Percentiles rank a stretch among this genome's conserved stretches.
These are phyloP conservation scores for Xiphophorus maculatus DNA, from an alignment of 2,113 vertebrate genomes.

Conservation along the genomic window DNA sequence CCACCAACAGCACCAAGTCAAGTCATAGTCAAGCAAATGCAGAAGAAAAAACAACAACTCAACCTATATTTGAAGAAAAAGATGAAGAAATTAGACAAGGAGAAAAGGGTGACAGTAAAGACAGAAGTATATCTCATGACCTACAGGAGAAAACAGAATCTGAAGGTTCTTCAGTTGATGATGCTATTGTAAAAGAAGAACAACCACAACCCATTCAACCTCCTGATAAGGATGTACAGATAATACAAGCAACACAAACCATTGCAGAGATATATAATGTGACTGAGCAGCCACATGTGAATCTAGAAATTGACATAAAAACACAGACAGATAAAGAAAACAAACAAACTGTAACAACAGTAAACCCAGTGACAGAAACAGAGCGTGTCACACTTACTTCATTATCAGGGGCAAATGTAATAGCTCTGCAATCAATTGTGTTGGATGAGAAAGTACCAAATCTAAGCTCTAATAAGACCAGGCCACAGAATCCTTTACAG, in stretches of 20 bases:
- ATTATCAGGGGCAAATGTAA: constrained; percentile 54
- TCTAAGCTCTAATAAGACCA: constrained; percentile 13
- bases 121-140: constrained; percentile 5
- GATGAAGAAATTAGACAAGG: constrained; percentile 5
- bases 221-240: constrained; percentile 24
- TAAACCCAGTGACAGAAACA: constrained; percentile 26
- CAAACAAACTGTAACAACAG: constrained; percentile 18
- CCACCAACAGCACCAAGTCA: constrained; percentile 45
- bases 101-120: constrained; percentile 12
- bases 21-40: constrained; percentile 32
- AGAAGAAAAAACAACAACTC: constrained; percentile 32
- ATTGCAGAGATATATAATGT: constrained; percentile 25
- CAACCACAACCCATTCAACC: constrained; percentile 47
- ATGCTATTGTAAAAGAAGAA: constrained; percentile 65
- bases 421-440: constrained; percentile 23
- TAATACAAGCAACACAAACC: constrained; percentile 13
- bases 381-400: constrained; percentile 30
- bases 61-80: constrained; percentile 7
- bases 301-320: constrained; percentile 16
- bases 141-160: constrained; percentile 37
- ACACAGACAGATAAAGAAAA: constrained; percentile 20
- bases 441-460: constrained; percentile 22
- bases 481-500: constrained; percentile 20
- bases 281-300: constrained; percentile 6
- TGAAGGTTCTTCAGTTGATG: constrained; percentile 83